phyloP scores from a whole-genome alignment of 2,888 invertebrate species.

The Gymnocheta viridis region DNA sequence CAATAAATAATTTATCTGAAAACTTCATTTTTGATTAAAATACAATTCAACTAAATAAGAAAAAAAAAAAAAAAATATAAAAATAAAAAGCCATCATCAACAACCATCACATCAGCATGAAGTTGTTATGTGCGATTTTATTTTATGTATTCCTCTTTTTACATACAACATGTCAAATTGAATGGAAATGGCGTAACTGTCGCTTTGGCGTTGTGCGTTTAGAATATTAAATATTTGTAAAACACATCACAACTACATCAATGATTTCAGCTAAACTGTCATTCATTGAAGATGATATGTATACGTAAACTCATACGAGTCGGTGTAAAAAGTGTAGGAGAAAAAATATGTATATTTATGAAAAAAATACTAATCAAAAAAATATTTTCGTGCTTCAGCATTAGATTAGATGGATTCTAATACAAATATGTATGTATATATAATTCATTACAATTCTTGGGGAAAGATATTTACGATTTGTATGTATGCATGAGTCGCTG shows the following conservation, averaged over 20 bases:
- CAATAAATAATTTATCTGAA: slow-evolving; percentile 3
- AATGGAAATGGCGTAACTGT: slow-evolving; percentile 75
- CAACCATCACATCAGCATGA: slow-evolving; percentile 26
- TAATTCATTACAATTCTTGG: no score
- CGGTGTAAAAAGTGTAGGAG: neutral
- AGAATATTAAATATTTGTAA: slow-evolving; percentile 72
- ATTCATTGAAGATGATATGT: slow-evolving; percentile 43
- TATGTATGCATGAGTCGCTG: no score
- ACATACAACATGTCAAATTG: slow-evolving; percentile 50
- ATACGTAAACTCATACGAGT: slow-evolving; percentile 9
- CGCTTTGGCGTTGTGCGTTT: slow-evolving; percentile 76
- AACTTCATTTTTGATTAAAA: neutral
- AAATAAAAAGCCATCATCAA: neutral
- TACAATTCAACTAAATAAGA: neutral
- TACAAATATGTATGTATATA: no score
- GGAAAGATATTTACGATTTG: no score
- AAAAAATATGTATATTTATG: neutral
- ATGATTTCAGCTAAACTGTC: slow-evolving; percentile 38
- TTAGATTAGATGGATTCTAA: no score
- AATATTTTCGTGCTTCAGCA: neutral
- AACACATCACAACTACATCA: slow-evolving; percentile 40
- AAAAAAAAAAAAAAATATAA: no score
- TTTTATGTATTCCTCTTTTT: slow-evolving; percentile 20
- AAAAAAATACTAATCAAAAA: neutral
- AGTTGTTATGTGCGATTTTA: slow-evolving; percentile 45